A percentile compares a stretch with the other conserved stretches of the same genome.
phyloP scores from a whole-genome alignment of 2,113 vertebrate species.

The Upupa epops region DNA sequence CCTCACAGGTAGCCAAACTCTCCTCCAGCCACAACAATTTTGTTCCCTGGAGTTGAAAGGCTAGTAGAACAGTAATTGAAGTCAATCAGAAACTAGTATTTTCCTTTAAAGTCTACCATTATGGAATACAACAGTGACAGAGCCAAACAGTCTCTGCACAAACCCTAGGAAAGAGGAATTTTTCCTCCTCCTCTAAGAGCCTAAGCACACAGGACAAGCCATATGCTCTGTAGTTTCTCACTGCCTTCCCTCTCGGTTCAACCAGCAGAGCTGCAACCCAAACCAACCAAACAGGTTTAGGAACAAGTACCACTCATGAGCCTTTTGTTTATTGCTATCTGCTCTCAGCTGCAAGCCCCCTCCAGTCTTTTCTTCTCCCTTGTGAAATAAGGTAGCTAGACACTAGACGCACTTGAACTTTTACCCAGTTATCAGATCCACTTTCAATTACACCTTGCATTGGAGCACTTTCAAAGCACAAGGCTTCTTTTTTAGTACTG shows the following conservation, averaged over 20 bases:
- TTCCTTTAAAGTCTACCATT: not conserved
- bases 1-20: accelerated
- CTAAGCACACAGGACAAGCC: not conserved
- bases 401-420: too few species aligned
- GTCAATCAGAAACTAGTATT: not conserved
- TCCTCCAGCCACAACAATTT: not conserved
- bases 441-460: not conserved
- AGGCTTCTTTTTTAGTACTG: not conserved
- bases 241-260: not conserved
- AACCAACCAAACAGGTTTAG: not conserved
- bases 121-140: accelerated
- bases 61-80: not conserved
- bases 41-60: not conserved
- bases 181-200: too few species aligned
- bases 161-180: accelerated
- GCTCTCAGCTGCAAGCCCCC: not conserved
- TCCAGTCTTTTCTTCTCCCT: not conserved
- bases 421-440: not conserved
- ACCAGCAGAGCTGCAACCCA: not conserved
- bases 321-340: not conserved
- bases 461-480: not conserved
- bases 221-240: accelerated
- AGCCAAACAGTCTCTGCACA: not conserved
- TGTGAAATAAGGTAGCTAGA: not conserved
- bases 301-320: not conserved